A percentile compares a stretch with the other conserved stretches of the same genome.
phyloP scores from a whole-genome alignment of 2,113 vertebrate genomes.

The Oenanthe oenanthe region DNA sequence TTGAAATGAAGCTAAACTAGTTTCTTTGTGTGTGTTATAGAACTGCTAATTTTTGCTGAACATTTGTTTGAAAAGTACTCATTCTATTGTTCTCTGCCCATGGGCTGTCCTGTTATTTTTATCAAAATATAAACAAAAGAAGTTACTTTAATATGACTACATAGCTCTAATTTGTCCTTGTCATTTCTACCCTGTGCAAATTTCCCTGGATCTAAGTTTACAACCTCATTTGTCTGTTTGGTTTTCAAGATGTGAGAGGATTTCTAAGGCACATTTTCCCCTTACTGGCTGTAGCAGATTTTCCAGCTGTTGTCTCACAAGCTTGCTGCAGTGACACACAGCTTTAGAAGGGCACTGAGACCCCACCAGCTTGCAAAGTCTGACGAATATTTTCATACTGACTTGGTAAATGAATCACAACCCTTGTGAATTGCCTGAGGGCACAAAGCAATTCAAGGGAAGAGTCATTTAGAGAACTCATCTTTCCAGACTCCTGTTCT shows the following conservation, averaged over 20 bases:
- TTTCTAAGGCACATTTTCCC: background rate
- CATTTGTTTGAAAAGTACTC: background rate
- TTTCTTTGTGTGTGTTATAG: background rate
- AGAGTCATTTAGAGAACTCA: background rate
- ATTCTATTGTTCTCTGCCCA: background rate
- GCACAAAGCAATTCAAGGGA: background rate
- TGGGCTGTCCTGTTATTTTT: background rate
- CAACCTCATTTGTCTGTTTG: background rate
- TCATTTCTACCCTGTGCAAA: background rate
- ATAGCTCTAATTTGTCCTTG: background rate
- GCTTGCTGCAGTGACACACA: background rate
- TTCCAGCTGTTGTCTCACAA: background rate
- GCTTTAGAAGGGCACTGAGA: background rate
- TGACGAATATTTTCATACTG: background rate
- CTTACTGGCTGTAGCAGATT: background rate
- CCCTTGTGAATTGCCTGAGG: background rate
- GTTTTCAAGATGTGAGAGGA: background rate
- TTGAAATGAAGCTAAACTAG: background rate
- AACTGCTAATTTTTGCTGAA: background rate
- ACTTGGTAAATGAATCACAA: conserved; percentile 7
- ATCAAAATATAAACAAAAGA: background rate
- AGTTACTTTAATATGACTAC: background rate
- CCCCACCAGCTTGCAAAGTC: background rate
- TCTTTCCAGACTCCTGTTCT: background rate
- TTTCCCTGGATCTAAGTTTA: background rate